Evolutionary conservation across 2,888 invertebrate species (phyloP).

Genomic region (Ecdyonurus torrentis): DNA sequence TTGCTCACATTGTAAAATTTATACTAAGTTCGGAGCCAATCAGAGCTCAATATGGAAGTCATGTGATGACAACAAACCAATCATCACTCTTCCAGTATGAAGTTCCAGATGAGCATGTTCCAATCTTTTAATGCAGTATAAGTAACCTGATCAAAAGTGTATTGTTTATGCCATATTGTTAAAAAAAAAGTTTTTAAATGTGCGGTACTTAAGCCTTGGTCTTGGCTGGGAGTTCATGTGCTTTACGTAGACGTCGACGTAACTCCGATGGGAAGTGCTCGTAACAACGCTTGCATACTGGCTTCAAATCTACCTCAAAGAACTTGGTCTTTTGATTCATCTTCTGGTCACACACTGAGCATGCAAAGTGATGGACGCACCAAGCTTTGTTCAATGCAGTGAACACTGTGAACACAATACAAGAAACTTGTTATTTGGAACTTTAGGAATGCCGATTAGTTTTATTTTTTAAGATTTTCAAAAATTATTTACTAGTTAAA

Average conservation of each 20-base stretch:
- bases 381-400: slow-evolving; percentile 97
- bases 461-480: no score
- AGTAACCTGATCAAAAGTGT: no score
- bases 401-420: slow-evolving; percentile 51
- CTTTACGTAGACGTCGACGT: slow-evolving; percentile 76
- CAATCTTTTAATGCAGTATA: no score
- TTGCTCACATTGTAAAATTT: no score
- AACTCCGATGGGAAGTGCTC: slow-evolving; percentile 91
- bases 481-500: no score
- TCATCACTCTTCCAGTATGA: no score
- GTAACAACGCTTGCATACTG: slow-evolving; percentile 96
- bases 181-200: background rate
- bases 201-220: slow-evolving; percentile 17
- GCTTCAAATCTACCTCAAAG: slow-evolving; percentile 96
- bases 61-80: no score
- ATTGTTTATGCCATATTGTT: no score
- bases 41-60: no score
- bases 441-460: no score
- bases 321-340: slow-evolving; percentile 96
- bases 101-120: no score
- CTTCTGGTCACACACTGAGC: slow-evolving; percentile 90
- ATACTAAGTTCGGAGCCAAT: no score
- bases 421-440: slow-evolving; percentile 2
- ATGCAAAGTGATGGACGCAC: slow-evolving; percentile 98
- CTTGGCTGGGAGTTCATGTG: slow-evolving; percentile 58